These are phyloP conservation scores for Glyphotaelius pellucidus DNA, from an alignment of 2,888 invertebrate species.

Conservation along the genomic window DNA sequence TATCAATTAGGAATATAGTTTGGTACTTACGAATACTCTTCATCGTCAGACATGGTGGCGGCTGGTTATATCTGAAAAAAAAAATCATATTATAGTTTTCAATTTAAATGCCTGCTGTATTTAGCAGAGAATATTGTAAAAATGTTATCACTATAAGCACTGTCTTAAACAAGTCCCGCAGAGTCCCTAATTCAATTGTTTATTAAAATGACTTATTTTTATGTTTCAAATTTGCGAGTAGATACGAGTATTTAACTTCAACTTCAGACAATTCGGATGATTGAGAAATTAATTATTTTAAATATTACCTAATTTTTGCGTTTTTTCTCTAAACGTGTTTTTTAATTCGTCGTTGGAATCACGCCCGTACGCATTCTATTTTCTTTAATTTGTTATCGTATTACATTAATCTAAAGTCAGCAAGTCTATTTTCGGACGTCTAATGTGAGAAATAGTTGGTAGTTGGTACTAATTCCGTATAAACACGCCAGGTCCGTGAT, in stretches of 20 bases:
- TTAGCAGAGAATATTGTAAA: neutral
- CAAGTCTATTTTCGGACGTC: neutral
- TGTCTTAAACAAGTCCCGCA: neutral
- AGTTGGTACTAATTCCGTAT: neutral
- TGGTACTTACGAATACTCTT: constrained; percentile 95
- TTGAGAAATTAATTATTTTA: neutral
- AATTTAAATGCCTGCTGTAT: neutral
- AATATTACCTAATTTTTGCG: neutral
- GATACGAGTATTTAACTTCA: neutral
- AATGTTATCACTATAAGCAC: neutral
- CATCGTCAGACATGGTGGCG: constrained; percentile 93
- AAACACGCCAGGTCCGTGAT: too few relatives aligned
- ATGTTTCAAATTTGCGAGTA: neutral
- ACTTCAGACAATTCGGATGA: neutral
- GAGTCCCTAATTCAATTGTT: neutral
- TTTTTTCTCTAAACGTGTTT: neutral
- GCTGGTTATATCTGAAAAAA: constrained; percentile 75
- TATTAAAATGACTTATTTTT: too few relatives aligned
- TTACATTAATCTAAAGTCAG: neutral
- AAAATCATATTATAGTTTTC: neutral
- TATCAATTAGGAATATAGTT: neutral
- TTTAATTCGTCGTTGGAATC: neutral
- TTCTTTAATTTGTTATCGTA: neutral
- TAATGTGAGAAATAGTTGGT: neutral
- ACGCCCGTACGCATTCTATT: neutral